Base-by-base conservation (phyloP, 2,888 invertebrate genomes). In the Eilema griseolum region DNA sequence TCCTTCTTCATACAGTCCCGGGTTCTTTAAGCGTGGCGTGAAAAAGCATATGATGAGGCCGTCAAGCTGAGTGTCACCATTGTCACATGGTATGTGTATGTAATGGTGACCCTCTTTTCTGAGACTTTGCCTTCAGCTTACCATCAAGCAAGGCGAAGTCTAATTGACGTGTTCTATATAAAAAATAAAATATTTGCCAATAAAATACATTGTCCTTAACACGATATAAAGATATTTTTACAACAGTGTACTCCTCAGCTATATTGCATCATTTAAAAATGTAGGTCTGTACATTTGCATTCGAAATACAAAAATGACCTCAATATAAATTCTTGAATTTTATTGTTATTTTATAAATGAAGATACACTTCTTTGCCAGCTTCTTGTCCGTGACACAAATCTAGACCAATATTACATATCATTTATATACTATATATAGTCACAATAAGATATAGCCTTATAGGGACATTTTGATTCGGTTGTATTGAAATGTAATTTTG, bases 311-410 rank as follows among this genome's bases (percentile, higher is more conserved):
- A 65, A 59, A 57, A 60, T 62, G 66, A 60, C 81, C 79, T 83
- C 52, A 52, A 52, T 66, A 69, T 71, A 73, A 79, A 78, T 60
- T 74, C 41, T 33, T 67, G 67, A 37, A 67, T 69, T 77, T 78
- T 78, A 83, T 82, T 80, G 81, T 80, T 74, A 75, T 84, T 80
- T 70, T 72, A n/a, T 70, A 70, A 65, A 68, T 76, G 73, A 74
- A 77, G 46, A 71, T 70, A 46, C 20, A 24, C 59, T 64, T 66
- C 56, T 57, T 37, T 33, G 26, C 59, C 59, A 26, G 28, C 24
- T 63, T 31, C 23, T 52, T 73, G 73, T 72, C 84, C 84, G 16
- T 82, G 84, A 74, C 80, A 73, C 61, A 68, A 23, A 76, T 70
- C 67, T 73, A 28, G 62, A 67, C 24, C 62, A 26, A 24, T 52